Evolutionary conservation across 2,888 invertebrate species (phyloP).

Genomic region (Ormyrus rosae): DNA sequence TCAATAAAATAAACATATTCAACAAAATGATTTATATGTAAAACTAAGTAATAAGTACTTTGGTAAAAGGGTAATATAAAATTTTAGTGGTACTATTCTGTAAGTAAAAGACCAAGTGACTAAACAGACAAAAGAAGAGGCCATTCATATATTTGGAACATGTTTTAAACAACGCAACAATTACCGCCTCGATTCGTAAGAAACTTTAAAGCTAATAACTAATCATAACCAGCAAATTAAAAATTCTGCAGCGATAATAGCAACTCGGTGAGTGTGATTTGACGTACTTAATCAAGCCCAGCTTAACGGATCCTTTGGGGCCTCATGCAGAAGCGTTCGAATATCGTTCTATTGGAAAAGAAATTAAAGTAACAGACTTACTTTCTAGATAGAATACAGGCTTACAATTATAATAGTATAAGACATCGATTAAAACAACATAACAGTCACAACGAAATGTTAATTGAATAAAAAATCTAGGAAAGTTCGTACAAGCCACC

Average conservation of each 20-base stretch:
- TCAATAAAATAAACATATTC: background rate
- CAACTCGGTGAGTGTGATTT: slow-evolving; percentile 48
- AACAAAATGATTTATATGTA: background rate
- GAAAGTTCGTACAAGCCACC: slow-evolving; percentile 16
- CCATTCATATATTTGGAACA: background rate
- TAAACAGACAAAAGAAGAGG: background rate
- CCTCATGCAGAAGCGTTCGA: slow-evolving; percentile 62
- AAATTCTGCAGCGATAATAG: slow-evolving; percentile 13
- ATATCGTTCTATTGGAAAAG: slow-evolving; percentile 50
- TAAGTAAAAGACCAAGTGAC: slow-evolving; percentile 1
- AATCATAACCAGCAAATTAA: background rate
- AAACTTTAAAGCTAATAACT: too few species aligned
- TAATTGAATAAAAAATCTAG: slow-evolving; percentile 4
- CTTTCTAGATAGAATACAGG: slow-evolving; percentile 3
- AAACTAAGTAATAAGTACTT: background rate
- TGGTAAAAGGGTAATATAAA: too few species aligned
- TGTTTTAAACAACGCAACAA: background rate
- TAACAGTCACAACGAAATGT: slow-evolving; percentile 6
- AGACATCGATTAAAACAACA: background rate
- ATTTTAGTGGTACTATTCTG: too few species aligned
- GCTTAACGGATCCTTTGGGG: slow-evolving; percentile 56
- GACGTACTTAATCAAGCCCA: slow-evolving; percentile 51
- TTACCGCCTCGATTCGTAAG: background rate
- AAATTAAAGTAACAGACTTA: slow-evolving; percentile 50
- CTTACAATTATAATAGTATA: slow-evolving; percentile 9